Base-by-base conservation (phyloP, 35 echinoderm and acorn worm species). In the Eucidaris tribuloides region DNA sequence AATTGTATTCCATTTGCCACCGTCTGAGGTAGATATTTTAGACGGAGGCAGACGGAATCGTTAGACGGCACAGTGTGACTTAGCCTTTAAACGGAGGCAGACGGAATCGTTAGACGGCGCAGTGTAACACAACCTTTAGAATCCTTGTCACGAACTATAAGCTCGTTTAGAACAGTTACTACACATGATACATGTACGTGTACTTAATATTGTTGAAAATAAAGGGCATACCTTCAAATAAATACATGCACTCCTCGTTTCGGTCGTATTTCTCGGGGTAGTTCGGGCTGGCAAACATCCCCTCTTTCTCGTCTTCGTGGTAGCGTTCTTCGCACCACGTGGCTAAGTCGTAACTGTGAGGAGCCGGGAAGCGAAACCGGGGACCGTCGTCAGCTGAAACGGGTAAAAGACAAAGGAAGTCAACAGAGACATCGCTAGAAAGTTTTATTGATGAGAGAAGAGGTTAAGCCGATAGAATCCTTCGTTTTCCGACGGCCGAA, bases 301-400 rank as follows among this genome's bases (percentile, higher is more conserved):
- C 78, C 19, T 56, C 32, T 17, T 87, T 77, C 7, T 77, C 48
- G 2, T 92, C 23, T 2, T 83, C 46, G 44, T 68, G 61, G 30
- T 82, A 82, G 28, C 34, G 44, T 54, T 65, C 64, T 40, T 92
- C 90, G n/a, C 84, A 92, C 22, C 60, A 23, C n/a, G 77, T 85
- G 9, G 90, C 90, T 27, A 81, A 64, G 62, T 87, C 77, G 65
- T 92, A 92, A 32, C 20, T n/a, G 7, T 81, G 55, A 28, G 83
- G 78, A 9, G 87, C 61, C 0, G 90, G 90, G 32, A 92, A 92
- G 18, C 44, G 31, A 37, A 81, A 71, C 3, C 58, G 49, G 0
- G 90, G 90, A 31, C 90, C 90, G 62, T 92, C 90, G 56, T 92
- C 90, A 50, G 77, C 82, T 84, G 42, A 46, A 42, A n/a, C 4